These are phyloP conservation scores for Drosophila baimaii DNA, from an alignment of 1,140 invertebrate species.

Conservation along the genomic window DNA sequence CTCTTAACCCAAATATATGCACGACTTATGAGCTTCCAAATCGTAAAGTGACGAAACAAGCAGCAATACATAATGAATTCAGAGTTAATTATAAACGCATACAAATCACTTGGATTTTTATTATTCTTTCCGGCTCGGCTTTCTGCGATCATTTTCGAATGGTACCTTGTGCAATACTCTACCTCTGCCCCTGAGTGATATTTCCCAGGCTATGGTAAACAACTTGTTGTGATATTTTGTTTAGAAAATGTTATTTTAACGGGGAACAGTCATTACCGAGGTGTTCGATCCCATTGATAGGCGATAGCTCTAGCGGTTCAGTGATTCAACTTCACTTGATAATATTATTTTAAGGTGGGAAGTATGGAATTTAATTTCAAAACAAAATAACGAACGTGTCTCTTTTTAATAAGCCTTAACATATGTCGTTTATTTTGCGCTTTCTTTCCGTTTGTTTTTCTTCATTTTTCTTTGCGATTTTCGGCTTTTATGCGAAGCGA, in stretches of 20 bases:
- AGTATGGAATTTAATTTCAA: slow-evolving; percentile 3
- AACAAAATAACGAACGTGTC: not conserved
- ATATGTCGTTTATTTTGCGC: slow-evolving; percentile 13
- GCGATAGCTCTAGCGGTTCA: not conserved
- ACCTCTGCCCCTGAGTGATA: too few species aligned
- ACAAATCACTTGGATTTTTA: slow-evolving; percentile 51
- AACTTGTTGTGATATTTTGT: slow-evolving; percentile 27
- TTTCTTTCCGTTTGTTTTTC: slow-evolving; percentile 26
- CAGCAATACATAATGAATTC: slow-evolving; percentile 32
- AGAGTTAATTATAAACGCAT: slow-evolving; percentile 55
- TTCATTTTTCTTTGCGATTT: not conserved
- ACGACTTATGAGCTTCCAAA: slow-evolving; percentile 13
- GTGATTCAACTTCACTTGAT: slow-evolving; percentile 20
- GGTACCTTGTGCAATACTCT: slow-evolving; percentile 9
- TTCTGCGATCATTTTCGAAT: not conserved
- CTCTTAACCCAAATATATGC: slow-evolving; percentile 65
- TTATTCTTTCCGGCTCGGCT: slow-evolving; percentile 22
- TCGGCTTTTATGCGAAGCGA: slow-evolving; percentile 21
- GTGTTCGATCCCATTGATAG: slow-evolving; percentile 3
- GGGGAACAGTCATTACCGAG: slow-evolving; percentile 2
- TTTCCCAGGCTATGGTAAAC: slow-evolving; percentile 19
- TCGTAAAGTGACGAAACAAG: slow-evolving; percentile 36
- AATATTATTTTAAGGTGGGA: not conserved
- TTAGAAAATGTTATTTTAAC: slow-evolving; percentile 25
- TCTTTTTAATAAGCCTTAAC: slow-evolving; percentile 3